Conservation (phyloP, 2,113 vertebrate species). For the Stictonetta naevosa region DNA sequence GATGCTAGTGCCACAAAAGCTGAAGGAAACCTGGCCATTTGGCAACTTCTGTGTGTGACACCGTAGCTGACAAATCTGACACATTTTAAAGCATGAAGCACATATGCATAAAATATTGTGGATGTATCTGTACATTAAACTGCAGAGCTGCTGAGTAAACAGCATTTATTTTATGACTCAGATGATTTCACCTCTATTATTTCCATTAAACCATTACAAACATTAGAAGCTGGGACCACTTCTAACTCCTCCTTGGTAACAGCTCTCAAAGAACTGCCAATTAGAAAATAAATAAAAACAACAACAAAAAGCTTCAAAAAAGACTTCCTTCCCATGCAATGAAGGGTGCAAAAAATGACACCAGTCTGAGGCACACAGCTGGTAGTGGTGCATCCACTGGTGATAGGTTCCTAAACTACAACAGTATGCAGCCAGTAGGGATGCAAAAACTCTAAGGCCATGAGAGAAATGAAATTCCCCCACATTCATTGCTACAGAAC, state of each 20-base stretch:
- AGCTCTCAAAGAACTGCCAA: background rate
- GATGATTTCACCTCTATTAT: background rate
- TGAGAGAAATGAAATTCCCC: background rate
- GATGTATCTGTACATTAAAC: background rate
- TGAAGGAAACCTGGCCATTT: background rate
- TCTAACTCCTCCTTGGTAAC: background rate
- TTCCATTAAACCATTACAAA: background rate
- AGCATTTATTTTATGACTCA: background rate
- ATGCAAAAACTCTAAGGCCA: background rate
- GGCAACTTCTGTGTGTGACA: background rate
- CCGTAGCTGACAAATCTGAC: background rate
- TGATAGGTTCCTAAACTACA: background rate
- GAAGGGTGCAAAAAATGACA: background rate
- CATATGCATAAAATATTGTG: background rate
- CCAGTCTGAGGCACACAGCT: background rate
- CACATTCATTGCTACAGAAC: background rate
- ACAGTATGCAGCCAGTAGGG: background rate
- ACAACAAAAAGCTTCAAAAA: background rate
- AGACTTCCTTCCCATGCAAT: background rate
- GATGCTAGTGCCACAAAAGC: background rate
- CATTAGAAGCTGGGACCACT: background rate
- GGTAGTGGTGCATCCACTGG: background rate
- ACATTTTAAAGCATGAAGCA: background rate
- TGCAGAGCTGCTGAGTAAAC: background rate
- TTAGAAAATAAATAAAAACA: background rate